Percentiles rank a stretch among this genome's conserved stretches.
phyloP scores from a whole-genome alignment of 2,888 invertebrate species.

The Pseudoips prasinana region DNA sequence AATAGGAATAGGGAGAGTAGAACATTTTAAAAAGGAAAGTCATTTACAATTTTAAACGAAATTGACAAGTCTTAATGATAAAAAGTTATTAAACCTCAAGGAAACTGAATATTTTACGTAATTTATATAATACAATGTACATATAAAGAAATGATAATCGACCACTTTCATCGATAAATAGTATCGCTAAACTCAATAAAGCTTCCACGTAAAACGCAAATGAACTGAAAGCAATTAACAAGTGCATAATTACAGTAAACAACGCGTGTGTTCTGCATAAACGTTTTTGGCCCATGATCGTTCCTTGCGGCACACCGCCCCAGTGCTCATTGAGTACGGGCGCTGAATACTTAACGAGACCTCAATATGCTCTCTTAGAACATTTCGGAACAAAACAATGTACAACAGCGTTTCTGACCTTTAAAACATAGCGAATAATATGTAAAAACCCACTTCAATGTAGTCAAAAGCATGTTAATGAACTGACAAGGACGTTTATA shows the following conservation, averaged over 20 bases:
- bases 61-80: too few relatives aligned
- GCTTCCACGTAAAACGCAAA: constrained; percentile 1
- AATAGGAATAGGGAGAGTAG: too few relatives aligned
- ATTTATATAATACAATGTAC: too few relatives aligned
- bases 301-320: constrained; percentile 26
- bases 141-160: too few relatives aligned
- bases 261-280: constrained; percentile 14
- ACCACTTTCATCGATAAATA: too few relatives aligned
- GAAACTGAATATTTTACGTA: too few relatives aligned
- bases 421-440: constrained; percentile 16
- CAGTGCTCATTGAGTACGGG: constrained; percentile 19
- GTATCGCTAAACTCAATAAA: not conserved
- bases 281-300: constrained; percentile 12
- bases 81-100: too few relatives aligned
- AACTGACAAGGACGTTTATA: constrained; percentile 16
- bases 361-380: constrained; percentile 18
- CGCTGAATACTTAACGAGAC: constrained; percentile 28
- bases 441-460: constrained; percentile 15
- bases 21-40: too few relatives aligned
- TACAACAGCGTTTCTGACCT: constrained; percentile 17
- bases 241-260: constrained; percentile 15
- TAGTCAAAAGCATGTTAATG: constrained; percentile 34
- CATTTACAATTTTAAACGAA: too few relatives aligned
- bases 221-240: constrained; percentile 16
- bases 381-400: constrained; percentile 15